Evolutionary conservation across 2,797 vertebrate genomes (phyloP), one percentile per base, ranked within the genome.

Genomic region (Amniataba percoides): DNA sequence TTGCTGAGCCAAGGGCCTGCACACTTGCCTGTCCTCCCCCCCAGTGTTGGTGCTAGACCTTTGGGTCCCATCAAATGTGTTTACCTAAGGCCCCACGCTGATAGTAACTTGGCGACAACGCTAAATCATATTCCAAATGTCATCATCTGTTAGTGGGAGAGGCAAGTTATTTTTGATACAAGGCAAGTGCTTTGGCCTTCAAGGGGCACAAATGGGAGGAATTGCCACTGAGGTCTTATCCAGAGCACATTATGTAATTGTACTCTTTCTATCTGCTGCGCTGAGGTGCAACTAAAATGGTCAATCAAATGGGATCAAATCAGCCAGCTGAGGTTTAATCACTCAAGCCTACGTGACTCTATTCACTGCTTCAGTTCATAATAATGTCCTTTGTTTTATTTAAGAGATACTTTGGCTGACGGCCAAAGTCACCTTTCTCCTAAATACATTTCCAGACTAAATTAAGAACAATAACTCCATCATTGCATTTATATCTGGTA

Each of bases 111-210:
- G 90, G 93, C 93, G 87, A 95, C 90, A 74, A 86, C 83, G 81
- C 88, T 90, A 87, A 95, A 95, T 94, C 86, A 92, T 90, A 86
- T 84, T 89, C 87, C 88, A 90, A 93, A 93, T 92, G 89, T 86
- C 90, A 91, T 93, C 91, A 88, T 86, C 83, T 90, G 91, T 83
- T 87, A 82, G 72, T 78, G 89, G 86, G 87, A 83, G 87, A 89
- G 86, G 80, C 71, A 15, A 86, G 85, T 70, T 93, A 91, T 93
- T 90, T 93, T 90, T 91, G 81, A 89, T 86, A 51, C 60, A 77
- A 70, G 78, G 81, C 86, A 81, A 90, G 79, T 84, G 58, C 66
- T 78, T 59, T 83, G 85, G 81, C 87, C 87, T 87, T 88, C 71
- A 65, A 64, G 65, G 79, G 62, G 49, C 23, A 3, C 64, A 87